Evolutionary conservation across 2,797 vertebrate species (phyloP).

Genomic region (Peromyscus eremicus): DNA sequence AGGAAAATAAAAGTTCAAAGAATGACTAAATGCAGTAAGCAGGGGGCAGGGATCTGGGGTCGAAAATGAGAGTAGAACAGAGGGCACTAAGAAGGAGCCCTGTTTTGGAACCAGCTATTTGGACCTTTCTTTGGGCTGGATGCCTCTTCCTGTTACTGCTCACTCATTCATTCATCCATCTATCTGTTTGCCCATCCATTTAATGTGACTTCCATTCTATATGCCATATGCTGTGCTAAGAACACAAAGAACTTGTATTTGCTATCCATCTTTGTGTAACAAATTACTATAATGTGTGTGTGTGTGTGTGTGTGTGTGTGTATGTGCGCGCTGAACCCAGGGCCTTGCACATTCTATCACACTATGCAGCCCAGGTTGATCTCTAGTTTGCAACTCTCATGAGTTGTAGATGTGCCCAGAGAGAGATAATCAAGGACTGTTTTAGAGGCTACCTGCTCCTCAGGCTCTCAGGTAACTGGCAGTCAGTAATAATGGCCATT

Average conservation of each 20-base stretch:
- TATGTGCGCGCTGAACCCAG: not conserved
- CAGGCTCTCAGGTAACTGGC: not conserved
- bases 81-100: not conserved
- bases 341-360: not conserved
- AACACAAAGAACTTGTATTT: not conserved
- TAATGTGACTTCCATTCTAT: not conserved
- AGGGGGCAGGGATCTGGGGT: not conserved
- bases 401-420: not conserved
- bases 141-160: not conserved
- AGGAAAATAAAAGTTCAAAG: constrained; percentile 71
- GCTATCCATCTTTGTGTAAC: not conserved
- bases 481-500: not conserved
- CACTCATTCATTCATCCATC: not conserved
- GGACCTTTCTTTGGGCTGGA: not conserved
- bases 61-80: not conserved
- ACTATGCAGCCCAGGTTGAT: not conserved
- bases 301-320: not conserved
- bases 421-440: not conserved
- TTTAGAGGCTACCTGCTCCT: not conserved
- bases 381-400: not conserved
- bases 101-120: not conserved
- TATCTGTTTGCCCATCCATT: not conserved
- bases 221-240: not conserved
- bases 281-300: not conserved
- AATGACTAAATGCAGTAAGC: constrained; percentile 50